Base-by-base conservation (phyloP, 2,888 invertebrate genomes). In the Polymixis lichenea region DNA sequence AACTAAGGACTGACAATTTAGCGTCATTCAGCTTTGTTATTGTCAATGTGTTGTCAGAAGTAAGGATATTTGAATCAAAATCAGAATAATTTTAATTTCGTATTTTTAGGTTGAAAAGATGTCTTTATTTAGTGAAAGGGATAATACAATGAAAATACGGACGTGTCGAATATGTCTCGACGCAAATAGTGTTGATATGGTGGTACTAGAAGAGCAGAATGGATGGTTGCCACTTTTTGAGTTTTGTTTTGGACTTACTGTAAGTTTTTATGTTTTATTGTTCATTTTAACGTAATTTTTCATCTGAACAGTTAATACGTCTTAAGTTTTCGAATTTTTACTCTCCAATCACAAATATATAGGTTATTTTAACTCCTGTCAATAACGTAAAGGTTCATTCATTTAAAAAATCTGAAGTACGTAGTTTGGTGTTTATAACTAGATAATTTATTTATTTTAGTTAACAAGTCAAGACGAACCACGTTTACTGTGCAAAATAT, bases 141-240 rank as follows among this genome's bases (percentile, higher is more conserved):
- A 72, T 43, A 55, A 53, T 56, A 61, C 8, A 46, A 15, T 74
- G 9, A 73, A 85, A 32, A 61, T 75, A 43, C 77, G 62, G 43
- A 79, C 88, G 11, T 94, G 94, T 76, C 90, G 93, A 65, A 87
- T 91, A 67, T 94, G 94, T 81, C 87, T 93, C 46, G 75, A 86
- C 74, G 81, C 88, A 19, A 86, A 88, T 49, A 75, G 60, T 74
- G 72, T 72, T 56, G 80, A 87, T 72, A 83, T 77, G 67, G 80
- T 89, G 25, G 58, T 77, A 73, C 51, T 89, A 86, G 65, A 77
- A 17, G 68, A 73, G 22, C 58, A 75, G 15, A 86, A 89, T 82
- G 83, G 84, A 67, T 90, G 89, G 87, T 85, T 90, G 7, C 70
- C 86, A 64, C 80, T 90, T 43, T 92, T 89, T 71, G 82, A 91